Conservation (phyloP, 2,113 vertebrate genomes). For the Calonectris borealis region DNA sequence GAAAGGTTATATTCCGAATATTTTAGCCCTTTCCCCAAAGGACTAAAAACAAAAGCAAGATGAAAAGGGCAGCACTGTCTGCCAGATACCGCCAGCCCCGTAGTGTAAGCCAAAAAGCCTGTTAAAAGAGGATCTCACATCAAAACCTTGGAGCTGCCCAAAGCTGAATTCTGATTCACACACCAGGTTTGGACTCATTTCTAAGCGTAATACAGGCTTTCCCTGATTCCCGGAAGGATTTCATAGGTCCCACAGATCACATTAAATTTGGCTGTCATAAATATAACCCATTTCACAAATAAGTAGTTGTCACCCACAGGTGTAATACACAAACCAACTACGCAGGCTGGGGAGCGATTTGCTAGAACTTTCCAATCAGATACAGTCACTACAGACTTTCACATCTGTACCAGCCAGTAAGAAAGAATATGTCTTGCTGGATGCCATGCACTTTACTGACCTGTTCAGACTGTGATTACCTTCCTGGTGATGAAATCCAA, state of each 20-base stretch:
- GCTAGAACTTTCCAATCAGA: not conserved
- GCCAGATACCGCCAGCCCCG: not conserved
- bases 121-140: conserved; percentile 38
- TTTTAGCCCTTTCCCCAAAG: conserved; percentile 44
- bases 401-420: not conserved
- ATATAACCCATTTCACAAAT: not conserved
- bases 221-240: not conserved
- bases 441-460: not conserved
- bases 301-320: not conserved
- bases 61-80: conserved; percentile 43
- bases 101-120: not conserved
- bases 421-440: not conserved
- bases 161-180: conserved; percentile 23
- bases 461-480: not conserved
- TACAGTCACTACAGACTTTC: not conserved
- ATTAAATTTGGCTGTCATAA: conserved; percentile 1
- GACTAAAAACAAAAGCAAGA: conserved; percentile 48
- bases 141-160: not conserved
- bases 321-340: not conserved
- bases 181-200: not conserved
- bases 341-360: not conserved
- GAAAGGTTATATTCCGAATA: conserved; percentile 43
- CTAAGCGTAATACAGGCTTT: not conserved
- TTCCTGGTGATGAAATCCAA: not conserved
- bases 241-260: not conserved